Percentiles rank a stretch among this genome's conserved stretches.
phyloP scores from a whole-genome alignment of 1,140 invertebrate species.

The Leguminivora glycinivorella region DNA sequence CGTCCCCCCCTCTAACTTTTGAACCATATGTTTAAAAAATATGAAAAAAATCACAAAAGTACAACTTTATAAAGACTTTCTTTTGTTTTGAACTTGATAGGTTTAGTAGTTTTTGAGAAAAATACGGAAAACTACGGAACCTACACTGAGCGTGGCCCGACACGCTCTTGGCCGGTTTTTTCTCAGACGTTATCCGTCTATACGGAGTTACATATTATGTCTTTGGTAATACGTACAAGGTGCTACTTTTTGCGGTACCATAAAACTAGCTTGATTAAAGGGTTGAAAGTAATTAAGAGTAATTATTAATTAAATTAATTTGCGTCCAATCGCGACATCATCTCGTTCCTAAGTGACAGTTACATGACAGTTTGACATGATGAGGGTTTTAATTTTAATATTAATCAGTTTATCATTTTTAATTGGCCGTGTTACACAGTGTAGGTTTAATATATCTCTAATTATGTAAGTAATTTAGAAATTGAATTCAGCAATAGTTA shows the following conservation, averaged over 20 bases:
- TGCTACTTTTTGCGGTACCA: slow-evolving; percentile 1
- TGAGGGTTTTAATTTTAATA: slow-evolving; percentile 49
- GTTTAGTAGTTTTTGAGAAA: too few species aligned
- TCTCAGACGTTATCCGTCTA: too few species aligned
- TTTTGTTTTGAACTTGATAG: too few species aligned
- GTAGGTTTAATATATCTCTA: background rate
- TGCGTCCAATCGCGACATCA: slow-evolving; percentile 37
- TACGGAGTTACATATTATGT: too few species aligned
- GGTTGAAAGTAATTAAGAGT: slow-evolving; percentile 56
- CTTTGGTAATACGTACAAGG: too few species aligned
- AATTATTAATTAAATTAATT: slow-evolving; percentile 56
- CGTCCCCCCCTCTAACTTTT: too few species aligned
- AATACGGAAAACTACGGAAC: too few species aligned
- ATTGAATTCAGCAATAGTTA: background rate
- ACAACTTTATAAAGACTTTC: too few species aligned
- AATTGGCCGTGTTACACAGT: slow-evolving; percentile 34
- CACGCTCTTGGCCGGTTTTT: too few species aligned
- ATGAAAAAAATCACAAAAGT: too few species aligned
- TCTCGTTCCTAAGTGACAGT: slow-evolving; percentile 47
- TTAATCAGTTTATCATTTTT: slow-evolving; percentile 48
- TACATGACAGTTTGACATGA: slow-evolving; percentile 58
- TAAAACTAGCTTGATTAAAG: slow-evolving; percentile 40
- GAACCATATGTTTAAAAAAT: too few species aligned
- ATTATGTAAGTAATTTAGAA: background rate
- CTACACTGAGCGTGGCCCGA: too few species aligned